Evolutionary conservation across 2,888 invertebrate genomes (phyloP).

Genomic region (Ectemnius continuus): DNA sequence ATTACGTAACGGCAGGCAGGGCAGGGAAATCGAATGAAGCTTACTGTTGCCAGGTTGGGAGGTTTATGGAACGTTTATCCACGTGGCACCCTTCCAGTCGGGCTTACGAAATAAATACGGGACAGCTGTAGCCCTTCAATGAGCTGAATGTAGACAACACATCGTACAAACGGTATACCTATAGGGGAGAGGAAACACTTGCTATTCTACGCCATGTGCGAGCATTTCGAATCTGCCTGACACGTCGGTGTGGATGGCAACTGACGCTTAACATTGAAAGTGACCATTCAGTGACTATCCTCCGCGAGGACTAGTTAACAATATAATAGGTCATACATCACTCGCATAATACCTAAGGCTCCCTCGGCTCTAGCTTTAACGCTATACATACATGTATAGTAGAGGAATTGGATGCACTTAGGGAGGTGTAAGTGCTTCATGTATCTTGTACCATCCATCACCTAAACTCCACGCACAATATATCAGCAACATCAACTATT

Average conservation of each 20-base stretch:
- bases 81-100: background rate
- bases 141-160: background rate
- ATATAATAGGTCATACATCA: background rate
- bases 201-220: constrained; percentile 24
- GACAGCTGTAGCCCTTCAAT: background rate
- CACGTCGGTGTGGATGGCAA: constrained; percentile 45
- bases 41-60: background rate
- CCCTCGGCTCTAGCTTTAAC: background rate
- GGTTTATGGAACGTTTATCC: background rate
- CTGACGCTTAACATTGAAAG: constrained; percentile 26
- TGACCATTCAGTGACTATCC: constrained; percentile 22
- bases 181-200: constrained; percentile 28
- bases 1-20: background rate
- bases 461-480: background rate
- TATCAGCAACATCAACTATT: background rate
- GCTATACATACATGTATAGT: background rate
- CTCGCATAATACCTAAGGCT: background rate
- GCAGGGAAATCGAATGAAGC: constrained; percentile 1
- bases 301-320: background rate
- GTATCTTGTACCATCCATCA: background rate
- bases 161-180: constrained; percentile 13
- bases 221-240: constrained; percentile 36
- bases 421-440: background rate
- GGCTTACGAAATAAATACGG: background rate
- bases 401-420: background rate